A percentile compares a stretch with the other conserved stretches of the same genome.
Evolutionary conservation across 2,113 vertebrate genomes (phyloP).

Genomic region (Epinephelus cyanopodus): DNA sequence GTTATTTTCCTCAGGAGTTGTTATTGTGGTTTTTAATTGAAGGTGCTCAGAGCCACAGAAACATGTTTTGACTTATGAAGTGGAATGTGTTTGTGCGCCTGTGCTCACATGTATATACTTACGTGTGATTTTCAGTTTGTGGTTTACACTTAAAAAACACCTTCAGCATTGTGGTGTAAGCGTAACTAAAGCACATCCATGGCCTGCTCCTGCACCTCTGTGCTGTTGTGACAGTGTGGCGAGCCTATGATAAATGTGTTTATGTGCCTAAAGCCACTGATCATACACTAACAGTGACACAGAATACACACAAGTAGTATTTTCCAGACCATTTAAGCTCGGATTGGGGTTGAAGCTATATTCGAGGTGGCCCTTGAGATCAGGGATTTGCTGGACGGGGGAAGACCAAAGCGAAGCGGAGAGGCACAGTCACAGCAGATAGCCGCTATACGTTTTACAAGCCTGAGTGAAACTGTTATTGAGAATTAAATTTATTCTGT

Average conservation of each 20-base stretch:
- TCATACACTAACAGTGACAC: slow-evolving; percentile 13
- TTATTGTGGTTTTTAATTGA: slow-evolving; percentile 50
- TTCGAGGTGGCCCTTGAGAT: slow-evolving; percentile 33
- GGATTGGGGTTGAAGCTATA: not conserved
- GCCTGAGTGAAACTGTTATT: slow-evolving; percentile 28
- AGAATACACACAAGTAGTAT: slow-evolving; percentile 25
- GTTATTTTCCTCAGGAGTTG: slow-evolving; percentile 43
- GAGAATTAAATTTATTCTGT: slow-evolving; percentile 45
- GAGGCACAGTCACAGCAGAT: slow-evolving; percentile 18
- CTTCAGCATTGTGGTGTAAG: slow-evolving; percentile 25
- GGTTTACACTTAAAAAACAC: slow-evolving; percentile 10
- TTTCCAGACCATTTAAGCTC: slow-evolving; percentile 38
- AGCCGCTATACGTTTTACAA: slow-evolving; percentile 28
- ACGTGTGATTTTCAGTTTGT: slow-evolving; percentile 12
- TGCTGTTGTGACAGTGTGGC: slow-evolving; percentile 29
- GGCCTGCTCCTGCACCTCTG: slow-evolving; percentile 7
- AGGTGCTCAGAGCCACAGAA: slow-evolving; percentile 46
- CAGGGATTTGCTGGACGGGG: slow-evolving; percentile 25
- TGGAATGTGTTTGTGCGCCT: slow-evolving; percentile 53
- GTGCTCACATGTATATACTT: slow-evolving; percentile 4
- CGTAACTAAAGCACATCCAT: slow-evolving; percentile 7
- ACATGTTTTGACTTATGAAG: slow-evolving; percentile 66
- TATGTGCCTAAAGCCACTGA: slow-evolving; percentile 22
- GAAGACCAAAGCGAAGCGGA: slow-evolving; percentile 28
- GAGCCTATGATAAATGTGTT: slow-evolving; percentile 37